Evolutionary conservation across 92 coral and sea anemone species (phyloP).

Genomic region (Porites lobata): DNA sequence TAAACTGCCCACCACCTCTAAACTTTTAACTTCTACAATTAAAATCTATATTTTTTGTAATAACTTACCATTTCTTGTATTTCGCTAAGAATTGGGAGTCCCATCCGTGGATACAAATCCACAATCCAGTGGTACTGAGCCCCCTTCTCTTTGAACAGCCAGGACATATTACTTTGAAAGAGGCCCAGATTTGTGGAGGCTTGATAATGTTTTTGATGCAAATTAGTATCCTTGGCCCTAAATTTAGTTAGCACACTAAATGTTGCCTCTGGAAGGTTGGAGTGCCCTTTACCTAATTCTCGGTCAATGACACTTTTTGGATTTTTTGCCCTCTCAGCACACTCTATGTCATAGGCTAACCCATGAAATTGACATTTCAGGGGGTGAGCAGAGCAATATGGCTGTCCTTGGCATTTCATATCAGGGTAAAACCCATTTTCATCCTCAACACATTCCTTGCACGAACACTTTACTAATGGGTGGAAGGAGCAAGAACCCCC

Average conservation of each 20-base stretch:
- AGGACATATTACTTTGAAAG: conserved; percentile 46
- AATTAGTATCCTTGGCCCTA: too few species aligned
- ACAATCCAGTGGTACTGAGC: conserved; percentile 61
- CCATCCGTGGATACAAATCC: conserved; percentile 35
- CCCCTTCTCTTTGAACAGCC: conserved; percentile 49
- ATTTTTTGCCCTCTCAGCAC: conserved; percentile 45
- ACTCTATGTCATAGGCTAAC: conserved; percentile 18
- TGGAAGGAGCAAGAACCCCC: neutral
- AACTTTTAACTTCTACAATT: conserved; percentile 26
- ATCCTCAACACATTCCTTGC: too few species aligned
- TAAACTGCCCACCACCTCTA: conserved; percentile 65
- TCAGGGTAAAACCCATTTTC: too few species aligned
- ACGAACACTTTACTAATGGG: too few species aligned
- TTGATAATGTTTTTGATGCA: conserved; percentile 1
- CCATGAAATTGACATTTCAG: conserved; percentile 16
- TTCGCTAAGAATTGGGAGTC: conserved; percentile 25
- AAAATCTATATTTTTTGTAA: conserved; percentile 33
- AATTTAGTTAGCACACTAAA: too few species aligned
- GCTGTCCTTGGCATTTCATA: conserved; percentile 10
- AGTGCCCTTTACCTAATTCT: too few species aligned
- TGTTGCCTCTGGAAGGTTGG: too few species aligned
- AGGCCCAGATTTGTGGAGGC: conserved; percentile 33
- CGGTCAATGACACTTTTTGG: neutral
- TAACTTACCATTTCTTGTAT: conserved; percentile 2
- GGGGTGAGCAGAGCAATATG: conserved; percentile 45